Conservation (phyloP, 1,140 invertebrate genomes). For the Drosophila punjabiensis region DNA sequence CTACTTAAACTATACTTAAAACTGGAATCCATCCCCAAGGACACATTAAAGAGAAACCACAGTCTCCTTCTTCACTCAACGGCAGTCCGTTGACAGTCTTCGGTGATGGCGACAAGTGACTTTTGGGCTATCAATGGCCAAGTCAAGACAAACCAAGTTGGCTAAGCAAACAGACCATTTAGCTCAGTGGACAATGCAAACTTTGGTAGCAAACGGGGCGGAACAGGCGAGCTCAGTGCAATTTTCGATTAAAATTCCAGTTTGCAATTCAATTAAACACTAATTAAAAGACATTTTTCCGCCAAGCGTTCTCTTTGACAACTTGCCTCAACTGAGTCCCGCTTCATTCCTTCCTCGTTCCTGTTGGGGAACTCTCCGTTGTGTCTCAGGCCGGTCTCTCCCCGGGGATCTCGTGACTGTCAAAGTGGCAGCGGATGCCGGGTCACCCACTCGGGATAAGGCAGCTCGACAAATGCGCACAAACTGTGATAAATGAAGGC, state of each 20-base stretch:
- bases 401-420: conserved; percentile 37
- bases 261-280: conserved; percentile 81
- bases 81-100: conserved; percentile 11
- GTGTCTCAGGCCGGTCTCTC: conserved; percentile 27
- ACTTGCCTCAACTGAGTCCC: conserved; percentile 29
- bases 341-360: not conserved
- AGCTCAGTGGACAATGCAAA: conserved; percentile 71
- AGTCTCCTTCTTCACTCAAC: conserved; percentile 6
- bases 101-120: conserved; percentile 4
- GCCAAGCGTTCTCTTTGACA: conserved; percentile 59
- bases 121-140: conserved; percentile 54
- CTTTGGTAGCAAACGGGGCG: conserved; percentile 54
- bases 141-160: conserved; percentile 22
- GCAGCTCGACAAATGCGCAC: conserved; percentile 70
- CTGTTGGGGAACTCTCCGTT: conserved; percentile 10
- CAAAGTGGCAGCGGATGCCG: conserved; percentile 43
- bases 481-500: conserved; percentile 67
- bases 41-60: not conserved
- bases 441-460: conserved; percentile 60
- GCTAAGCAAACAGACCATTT: conserved; percentile 69
- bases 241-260: conserved; percentile 83
- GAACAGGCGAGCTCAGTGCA: conserved; percentile 67
- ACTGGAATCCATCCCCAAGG: not conserved
- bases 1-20: not conserved
- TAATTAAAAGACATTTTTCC: conserved; percentile 81